Evolutionary conservation across 1,140 invertebrate species (phyloP).

Genomic region (Batillaria attramentaria): DNA sequence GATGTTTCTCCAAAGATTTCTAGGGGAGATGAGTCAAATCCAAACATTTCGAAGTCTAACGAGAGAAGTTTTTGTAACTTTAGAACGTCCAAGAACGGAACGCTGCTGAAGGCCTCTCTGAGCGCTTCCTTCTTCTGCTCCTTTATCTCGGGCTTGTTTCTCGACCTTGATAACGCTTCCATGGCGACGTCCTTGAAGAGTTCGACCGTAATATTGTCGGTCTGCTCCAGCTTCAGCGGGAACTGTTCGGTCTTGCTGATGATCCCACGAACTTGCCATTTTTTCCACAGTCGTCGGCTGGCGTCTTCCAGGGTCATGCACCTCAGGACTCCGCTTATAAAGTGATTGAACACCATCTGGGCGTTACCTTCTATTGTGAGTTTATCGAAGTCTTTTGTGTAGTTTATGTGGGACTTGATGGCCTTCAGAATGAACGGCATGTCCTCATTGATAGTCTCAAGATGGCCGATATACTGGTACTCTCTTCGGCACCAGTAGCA

Average conservation of each 20-base stretch:
- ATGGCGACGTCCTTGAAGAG: constrained; percentile 25
- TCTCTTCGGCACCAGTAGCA: neutral
- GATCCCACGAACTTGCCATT: neutral
- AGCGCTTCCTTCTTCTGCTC: constrained; percentile 30
- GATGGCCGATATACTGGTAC: constrained; percentile 5
- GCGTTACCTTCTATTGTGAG: constrained; percentile 51
- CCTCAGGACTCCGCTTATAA: constrained; percentile 31
- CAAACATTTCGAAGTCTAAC: no score
- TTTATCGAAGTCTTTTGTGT: constrained; percentile 54
- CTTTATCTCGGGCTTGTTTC: constrained; percentile 7
- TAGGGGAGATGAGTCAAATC: no score
- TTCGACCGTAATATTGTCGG: constrained; percentile 10
- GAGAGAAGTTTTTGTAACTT: no score
- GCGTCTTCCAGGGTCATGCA: constrained; percentile 11
- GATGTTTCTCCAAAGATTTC: no score
- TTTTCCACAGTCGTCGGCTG: constrained; percentile 6
- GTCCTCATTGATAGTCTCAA: neutral
- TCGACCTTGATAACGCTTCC: neutral
- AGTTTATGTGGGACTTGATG: constrained; percentile 47
- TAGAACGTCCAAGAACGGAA: no score
- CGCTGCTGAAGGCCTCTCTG: constrained; percentile 13
- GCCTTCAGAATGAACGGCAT: constrained; percentile 31
- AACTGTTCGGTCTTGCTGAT: neutral
- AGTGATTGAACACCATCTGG: constrained; percentile 52
- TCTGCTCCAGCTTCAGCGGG: constrained; percentile 34